Evolutionary conservation across 2,888 invertebrate genomes (phyloP).

Genomic region (Diloba caeruleocephala): DNA sequence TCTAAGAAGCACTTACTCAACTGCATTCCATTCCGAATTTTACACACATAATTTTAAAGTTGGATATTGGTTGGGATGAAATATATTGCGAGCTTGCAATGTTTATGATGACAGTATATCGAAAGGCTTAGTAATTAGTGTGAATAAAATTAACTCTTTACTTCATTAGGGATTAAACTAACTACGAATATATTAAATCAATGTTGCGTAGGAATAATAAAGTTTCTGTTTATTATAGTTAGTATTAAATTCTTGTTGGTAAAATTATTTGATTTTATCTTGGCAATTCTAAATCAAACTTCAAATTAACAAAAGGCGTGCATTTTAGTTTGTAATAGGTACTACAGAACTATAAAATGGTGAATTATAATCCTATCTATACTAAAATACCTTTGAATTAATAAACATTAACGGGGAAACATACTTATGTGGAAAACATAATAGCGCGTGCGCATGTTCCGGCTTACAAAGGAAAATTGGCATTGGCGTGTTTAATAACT

Average conservation of each 20-base stretch:
- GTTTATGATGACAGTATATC: slow-evolving; percentile 46
- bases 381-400: too few species aligned
- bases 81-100: slow-evolving; percentile 14
- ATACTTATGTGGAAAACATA: too few species aligned
- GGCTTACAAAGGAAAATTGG: too few species aligned
- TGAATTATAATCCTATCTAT: too few species aligned
- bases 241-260: slow-evolving; percentile 14
- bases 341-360: too few species aligned
- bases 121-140: slow-evolving; percentile 48
- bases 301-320: too few species aligned
- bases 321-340: too few species aligned
- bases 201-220: slow-evolving; percentile 39
- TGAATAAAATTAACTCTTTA: slow-evolving; percentile 55
- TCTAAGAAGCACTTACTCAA: slow-evolving; percentile 15
- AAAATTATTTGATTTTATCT: slow-evolving; percentile 14
- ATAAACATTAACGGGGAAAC: too few species aligned
- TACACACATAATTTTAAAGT: slow-evolving; percentile 26
- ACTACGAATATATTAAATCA: slow-evolving; percentile 40
- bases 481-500: too few species aligned
- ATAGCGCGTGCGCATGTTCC: too few species aligned
- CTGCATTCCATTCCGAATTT: slow-evolving; percentile 18
- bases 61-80: slow-evolving; percentile 11
- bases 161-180: slow-evolving; percentile 46
- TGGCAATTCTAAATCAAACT: too few species aligned
- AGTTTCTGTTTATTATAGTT: slow-evolving; percentile 45